Conservation (phyloP, 2,113 vertebrate species). For the Myotis lucifugus region DNA sequence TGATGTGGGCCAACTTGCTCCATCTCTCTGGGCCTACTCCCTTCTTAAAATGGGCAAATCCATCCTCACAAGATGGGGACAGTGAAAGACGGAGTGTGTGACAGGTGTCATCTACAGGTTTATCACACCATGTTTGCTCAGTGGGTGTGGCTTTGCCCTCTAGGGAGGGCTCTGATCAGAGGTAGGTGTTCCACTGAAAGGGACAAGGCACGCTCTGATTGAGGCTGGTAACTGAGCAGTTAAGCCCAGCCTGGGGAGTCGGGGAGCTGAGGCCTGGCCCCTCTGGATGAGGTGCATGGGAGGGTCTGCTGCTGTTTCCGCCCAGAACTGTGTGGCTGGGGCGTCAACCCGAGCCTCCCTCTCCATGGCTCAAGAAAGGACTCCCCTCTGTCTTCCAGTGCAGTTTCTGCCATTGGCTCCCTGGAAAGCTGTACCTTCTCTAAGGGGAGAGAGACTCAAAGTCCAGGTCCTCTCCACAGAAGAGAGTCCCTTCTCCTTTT, state of each 20-base stretch:
- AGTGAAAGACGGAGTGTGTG: background rate
- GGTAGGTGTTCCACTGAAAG: background rate
- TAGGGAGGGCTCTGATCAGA: background rate
- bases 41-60: background rate
- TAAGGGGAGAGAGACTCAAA: background rate
- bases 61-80: background rate
- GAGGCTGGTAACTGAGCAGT: background rate
- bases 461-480: background rate
- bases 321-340: background rate
- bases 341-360: background rate
- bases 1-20: too few relatives aligned
- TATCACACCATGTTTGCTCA: background rate
- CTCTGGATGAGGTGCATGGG: background rate
- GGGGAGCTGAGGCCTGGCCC: background rate
- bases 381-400: background rate
- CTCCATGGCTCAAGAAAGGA: accelerated
- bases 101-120: background rate
- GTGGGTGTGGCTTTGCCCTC: background rate
- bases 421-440: background rate
- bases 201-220: background rate
- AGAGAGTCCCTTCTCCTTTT: background rate
- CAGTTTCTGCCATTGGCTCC: background rate
- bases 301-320: background rate
- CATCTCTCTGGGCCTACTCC: background rate
- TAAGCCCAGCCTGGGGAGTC: background rate